Percentiles rank a stretch among this genome's conserved stretches.
Evolutionary conservation across 2,888 invertebrate species (phyloP).

Genomic region (Cataglyphis livida): DNA sequence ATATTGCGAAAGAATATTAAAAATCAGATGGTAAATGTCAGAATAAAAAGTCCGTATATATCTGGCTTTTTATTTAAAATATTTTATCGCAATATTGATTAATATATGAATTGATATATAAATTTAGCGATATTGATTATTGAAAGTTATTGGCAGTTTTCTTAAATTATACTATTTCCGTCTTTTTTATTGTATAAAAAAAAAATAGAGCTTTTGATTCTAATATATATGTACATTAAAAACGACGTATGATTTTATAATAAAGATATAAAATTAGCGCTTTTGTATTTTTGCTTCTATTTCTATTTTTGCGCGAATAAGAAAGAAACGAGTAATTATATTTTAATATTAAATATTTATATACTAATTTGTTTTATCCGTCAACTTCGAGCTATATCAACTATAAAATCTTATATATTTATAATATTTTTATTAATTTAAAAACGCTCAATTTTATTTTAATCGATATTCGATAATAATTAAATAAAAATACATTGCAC

Average conservation of each 20-base stretch:
- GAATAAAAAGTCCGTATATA: background rate
- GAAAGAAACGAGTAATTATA: background rate
- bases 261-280: no score
- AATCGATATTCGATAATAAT: background rate
- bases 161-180: background rate
- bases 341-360: background rate
- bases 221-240: background rate
- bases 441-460: background rate
- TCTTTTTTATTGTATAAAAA: background rate
- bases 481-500: background rate
- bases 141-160: background rate
- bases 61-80: conserved; percentile 11
- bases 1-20: background rate
- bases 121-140: background rate
- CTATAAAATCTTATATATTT: no score
- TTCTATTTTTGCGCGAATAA: background rate
- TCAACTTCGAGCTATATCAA: no score
- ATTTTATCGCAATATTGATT: background rate
- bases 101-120: conserved; percentile 24
- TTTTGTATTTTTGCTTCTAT: background rate
- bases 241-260: no score
- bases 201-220: background rate
- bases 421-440: background rate
- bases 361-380: no score
- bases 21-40: background rate